Conservation (phyloP, 2,888 invertebrate genomes). For the Epistrophe grossulariae region DNA sequence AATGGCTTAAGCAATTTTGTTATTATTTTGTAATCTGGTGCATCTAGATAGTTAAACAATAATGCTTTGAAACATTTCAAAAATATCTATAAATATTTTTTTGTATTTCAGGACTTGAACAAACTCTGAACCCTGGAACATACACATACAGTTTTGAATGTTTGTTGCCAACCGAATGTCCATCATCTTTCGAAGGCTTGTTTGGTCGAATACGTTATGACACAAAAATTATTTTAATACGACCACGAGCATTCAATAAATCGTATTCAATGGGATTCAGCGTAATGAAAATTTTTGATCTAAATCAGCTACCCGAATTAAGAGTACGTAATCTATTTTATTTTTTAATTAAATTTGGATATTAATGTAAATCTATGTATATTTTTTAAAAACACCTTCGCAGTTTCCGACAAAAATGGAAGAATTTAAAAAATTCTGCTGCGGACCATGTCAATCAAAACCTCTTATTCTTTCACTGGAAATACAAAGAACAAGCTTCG, state of each 20-base stretch:
- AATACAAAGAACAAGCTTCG: constrained; percentile 81
- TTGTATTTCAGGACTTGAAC: constrained; percentile 4
- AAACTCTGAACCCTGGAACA: constrained; percentile 80
- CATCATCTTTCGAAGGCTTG: constrained; percentile 91
- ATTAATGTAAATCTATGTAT: neutral
- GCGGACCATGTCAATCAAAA: constrained; percentile 81
- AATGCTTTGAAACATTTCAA: no score
- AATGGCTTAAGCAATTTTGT: no score
- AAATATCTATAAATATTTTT: neutral
- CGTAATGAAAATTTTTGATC: constrained; percentile 90
- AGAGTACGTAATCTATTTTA: neutral
- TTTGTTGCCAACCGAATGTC: constrained; percentile 86
- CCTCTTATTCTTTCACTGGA: constrained; percentile 79
- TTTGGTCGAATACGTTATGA: constrained; percentile 90
- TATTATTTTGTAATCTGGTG: no score
- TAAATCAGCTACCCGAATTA: constrained; percentile 85
- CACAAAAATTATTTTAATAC: constrained; percentile 89
- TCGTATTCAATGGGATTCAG: constrained; percentile 91
- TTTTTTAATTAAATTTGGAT: neutral
- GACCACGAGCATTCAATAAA: constrained; percentile 90
- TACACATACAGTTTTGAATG: constrained; percentile 85
- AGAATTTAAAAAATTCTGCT: constrained; percentile 80
- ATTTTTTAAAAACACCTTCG: neutral
- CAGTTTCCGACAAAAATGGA: constrained; percentile 80
- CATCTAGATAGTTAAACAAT: no score